Evolutionary conservation across 2,797 vertebrate genomes (phyloP).

Genomic region (Galagoides demidoff): DNA sequence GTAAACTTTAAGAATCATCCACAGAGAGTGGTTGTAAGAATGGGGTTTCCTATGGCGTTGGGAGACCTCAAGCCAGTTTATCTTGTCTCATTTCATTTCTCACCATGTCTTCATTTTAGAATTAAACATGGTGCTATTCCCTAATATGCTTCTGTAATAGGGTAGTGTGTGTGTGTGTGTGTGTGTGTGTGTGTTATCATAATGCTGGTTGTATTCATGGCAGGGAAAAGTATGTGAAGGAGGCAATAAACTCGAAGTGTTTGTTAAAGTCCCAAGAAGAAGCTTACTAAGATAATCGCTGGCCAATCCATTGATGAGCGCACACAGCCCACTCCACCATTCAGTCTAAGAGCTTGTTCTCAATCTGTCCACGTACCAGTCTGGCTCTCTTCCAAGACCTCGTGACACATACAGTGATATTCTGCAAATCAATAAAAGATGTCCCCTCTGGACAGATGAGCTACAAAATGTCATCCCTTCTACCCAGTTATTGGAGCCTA

Average conservation of each 20-base stretch:
- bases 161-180: background rate
- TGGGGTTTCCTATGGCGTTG: background rate
- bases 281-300: background rate
- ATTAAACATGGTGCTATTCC: background rate
- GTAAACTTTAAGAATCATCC: background rate
- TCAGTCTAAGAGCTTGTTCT: background rate
- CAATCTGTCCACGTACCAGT: background rate
- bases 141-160: background rate
- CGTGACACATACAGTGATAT: background rate
- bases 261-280: background rate
- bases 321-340: background rate
- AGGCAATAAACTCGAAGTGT: background rate
- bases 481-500: background rate
- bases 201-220: background rate
- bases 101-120: background rate
- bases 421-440: background rate
- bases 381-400: background rate
- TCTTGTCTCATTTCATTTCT: background rate
- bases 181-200: background rate
- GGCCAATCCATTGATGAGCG: background rate
- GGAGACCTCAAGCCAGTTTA: background rate
- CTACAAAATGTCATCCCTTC: background rate
- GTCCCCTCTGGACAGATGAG: background rate
- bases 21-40: background rate
- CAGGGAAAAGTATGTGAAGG: background rate